Evolutionary conservation across 2,888 invertebrate genomes (phyloP).

Genomic region (Spicauda simplicius): DNA sequence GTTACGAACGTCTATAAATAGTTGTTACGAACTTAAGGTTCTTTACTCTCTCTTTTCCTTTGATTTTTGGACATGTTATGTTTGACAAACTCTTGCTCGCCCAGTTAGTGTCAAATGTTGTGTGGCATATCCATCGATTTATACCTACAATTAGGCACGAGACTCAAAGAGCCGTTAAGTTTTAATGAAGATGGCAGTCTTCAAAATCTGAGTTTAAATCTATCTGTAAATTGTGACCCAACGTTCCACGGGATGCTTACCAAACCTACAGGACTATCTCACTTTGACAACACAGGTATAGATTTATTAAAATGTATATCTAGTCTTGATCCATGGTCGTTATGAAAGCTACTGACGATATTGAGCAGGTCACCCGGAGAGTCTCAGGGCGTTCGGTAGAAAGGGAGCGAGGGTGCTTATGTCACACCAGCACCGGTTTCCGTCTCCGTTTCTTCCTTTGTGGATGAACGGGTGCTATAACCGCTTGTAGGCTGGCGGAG

Average conservation of each 20-base stretch:
- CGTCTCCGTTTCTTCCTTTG: constrained; percentile 71
- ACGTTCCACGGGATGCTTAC: constrained; percentile 18
- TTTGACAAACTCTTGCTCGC: too few relatives aligned
- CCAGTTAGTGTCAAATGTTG: too few relatives aligned
- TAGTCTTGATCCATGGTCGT: constrained; percentile 56
- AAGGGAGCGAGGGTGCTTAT: constrained; percentile 3
- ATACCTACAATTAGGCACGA: background rate
- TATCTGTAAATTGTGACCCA: constrained; percentile 29
- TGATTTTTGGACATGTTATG: too few relatives aligned
- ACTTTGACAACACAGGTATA: constrained; percentile 54
- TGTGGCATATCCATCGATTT: background rate
- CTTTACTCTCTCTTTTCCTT: too few relatives aligned
- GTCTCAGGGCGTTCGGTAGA: constrained; percentile 5
- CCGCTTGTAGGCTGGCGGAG: constrained; percentile 68
- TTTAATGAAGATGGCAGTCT: constrained; percentile 20
- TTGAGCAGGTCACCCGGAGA: constrained; percentile 39
- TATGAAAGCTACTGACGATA: constrained; percentile 41
- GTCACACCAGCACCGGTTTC: constrained; percentile 74
- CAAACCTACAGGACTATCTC: constrained; percentile 52
- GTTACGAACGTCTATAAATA: too few relatives aligned
- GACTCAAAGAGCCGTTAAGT: background rate
- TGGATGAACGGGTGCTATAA: constrained; percentile 74
- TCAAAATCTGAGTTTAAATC: constrained; percentile 19
- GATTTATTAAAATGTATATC: constrained; percentile 43
- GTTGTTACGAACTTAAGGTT: too few relatives aligned